Percentiles rank a stretch among this genome's conserved stretches.
phyloP scores from a whole-genome alignment of 2,797 vertebrate species.

The Eulemur mongoz region DNA sequence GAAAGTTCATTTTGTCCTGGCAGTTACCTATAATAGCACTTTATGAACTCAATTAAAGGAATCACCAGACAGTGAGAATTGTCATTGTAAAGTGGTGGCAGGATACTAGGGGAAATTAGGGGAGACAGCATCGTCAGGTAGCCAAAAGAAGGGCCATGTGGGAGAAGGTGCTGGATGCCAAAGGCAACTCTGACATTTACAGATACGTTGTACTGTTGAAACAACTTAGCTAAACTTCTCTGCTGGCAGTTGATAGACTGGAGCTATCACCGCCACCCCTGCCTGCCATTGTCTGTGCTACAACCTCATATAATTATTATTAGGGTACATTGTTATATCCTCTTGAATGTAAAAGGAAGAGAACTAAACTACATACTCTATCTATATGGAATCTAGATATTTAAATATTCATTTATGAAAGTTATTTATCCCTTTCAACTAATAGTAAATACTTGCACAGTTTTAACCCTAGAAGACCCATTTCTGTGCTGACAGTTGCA shows the following conservation, averaged over 20 bases:
- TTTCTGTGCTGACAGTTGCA: neutral
- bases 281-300: neutral
- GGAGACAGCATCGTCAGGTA: neutral
- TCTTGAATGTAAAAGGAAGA: neutral
- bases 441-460: neutral
- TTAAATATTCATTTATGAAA: neutral
- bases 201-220: neutral
- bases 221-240: neutral
- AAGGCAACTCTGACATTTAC: neutral
- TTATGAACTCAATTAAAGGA: neutral
- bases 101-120: neutral
- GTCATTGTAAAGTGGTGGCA: neutral
- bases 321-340: neutral
- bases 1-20: neutral
- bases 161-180: neutral
- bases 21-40: neutral
- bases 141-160: neutral
- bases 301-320: neutral
- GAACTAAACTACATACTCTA: neutral
- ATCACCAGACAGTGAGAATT: neutral
- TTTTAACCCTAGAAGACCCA: neutral
- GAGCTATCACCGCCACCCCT: neutral
- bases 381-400: neutral
- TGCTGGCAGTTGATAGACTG: neutral
- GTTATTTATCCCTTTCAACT: neutral